Percentiles rank a stretch among this genome's conserved stretches.
These are phyloP conservation scores for Motacilla alba DNA, from an alignment of 2,113 vertebrate genomes.

Conservation along the genomic window DNA sequence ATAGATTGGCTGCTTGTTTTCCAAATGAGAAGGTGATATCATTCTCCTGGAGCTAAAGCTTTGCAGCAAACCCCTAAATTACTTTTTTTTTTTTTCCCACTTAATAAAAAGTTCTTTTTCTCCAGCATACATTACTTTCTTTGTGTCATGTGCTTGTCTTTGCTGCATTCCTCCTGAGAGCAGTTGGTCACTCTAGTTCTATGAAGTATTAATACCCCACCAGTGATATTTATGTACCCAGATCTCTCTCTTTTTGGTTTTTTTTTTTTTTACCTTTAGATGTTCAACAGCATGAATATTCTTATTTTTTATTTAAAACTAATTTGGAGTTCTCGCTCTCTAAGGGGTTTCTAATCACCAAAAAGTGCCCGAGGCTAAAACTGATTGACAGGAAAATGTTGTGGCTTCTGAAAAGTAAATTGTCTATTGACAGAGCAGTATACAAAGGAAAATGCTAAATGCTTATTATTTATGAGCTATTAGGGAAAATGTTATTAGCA, in stretches of 20 bases:
- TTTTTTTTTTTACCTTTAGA: constrained; percentile 91
- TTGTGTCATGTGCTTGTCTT: constrained; percentile 33
- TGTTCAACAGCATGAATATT: constrained; percentile 96
- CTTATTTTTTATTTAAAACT: constrained; percentile 99
- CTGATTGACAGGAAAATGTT: constrained; percentile 95
- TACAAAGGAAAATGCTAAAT: constrained; percentile 77
- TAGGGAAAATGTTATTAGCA: constrained; percentile 74
- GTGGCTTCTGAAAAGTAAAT: constrained; percentile 80
- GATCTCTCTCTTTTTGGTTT: constrained; percentile 62
- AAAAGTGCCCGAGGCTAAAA: constrained; percentile 89
- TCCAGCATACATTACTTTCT: background rate
- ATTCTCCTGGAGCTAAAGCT: background rate
- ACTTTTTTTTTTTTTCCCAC: background rate
- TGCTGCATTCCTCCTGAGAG: constrained; percentile 39
- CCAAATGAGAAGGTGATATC: background rate
- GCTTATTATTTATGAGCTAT: constrained; percentile 80
- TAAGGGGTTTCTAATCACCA: constrained; percentile 97
- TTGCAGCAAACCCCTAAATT: background rate
- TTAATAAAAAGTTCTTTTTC: background rate
- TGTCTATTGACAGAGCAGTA: constrained; percentile 75
- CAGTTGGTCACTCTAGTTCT: constrained; percentile 46
- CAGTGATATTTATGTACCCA: constrained; percentile 82
- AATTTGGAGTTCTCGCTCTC: constrained; percentile 97
- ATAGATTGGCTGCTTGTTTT: background rate
- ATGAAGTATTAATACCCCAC: constrained; percentile 78